phyloP scores from a whole-genome alignment of 2,888 invertebrate species.

The Stramonita haemastoma region DNA sequence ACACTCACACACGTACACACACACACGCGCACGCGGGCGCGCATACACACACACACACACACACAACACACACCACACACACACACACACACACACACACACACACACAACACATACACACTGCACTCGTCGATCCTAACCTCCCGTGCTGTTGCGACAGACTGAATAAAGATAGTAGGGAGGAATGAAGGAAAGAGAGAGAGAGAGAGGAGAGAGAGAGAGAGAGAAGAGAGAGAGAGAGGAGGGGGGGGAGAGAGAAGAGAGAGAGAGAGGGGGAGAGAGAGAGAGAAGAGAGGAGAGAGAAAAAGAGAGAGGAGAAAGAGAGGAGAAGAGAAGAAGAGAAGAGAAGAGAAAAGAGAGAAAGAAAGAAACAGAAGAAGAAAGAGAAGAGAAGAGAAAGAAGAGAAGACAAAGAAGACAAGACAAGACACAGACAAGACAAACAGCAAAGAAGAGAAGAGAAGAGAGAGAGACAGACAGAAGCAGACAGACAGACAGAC shows the following conservation, averaged over 20 bases:
- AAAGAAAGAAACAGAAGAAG: neutral
- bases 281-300: neutral
- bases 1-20: too few relatives aligned
- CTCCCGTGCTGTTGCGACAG: too few relatives aligned
- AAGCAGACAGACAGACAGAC: neutral
- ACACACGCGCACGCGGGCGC: too few relatives aligned
- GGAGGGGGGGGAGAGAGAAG: neutral
- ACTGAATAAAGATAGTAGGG: too few relatives aligned
- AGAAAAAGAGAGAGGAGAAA: neutral
- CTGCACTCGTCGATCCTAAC: too few relatives aligned
- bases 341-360: neutral
- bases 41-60: too few relatives aligned
- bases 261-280: conserved; percentile 16
- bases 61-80: too few relatives aligned
- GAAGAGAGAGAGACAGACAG: neutral
- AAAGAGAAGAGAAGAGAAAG: neutral
- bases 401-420: conserved; percentile 3
- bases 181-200: neutral
- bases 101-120: too few relatives aligned
- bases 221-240: neutral
- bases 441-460: neutral
- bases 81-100: too few relatives aligned
- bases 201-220: neutral
- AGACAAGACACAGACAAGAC: neutral
- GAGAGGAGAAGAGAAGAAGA: neutral